A percentile compares a stretch with the other conserved stretches of the same genome.
Conservation (phyloP, 2,888 invertebrate genomes). For the Lochmaea crataegi region DNA sequence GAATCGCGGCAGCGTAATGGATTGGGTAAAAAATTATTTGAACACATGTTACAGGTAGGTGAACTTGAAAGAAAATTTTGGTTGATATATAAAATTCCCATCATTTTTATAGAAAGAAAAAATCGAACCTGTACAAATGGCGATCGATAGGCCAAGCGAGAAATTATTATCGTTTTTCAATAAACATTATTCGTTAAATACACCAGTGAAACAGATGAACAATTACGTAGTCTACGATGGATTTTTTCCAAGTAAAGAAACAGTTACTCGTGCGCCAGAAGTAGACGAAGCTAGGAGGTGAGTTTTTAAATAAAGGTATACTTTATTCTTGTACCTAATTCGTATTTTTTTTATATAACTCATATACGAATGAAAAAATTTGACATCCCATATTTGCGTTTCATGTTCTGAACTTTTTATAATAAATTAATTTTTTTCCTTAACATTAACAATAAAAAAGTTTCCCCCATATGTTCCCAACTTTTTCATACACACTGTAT, state of each 20-base stretch:
- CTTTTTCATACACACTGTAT: too few species aligned
- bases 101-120: slow-evolving; percentile 72
- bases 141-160: slow-evolving; percentile 92
- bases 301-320: neutral
- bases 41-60: slow-evolving; percentile 85
- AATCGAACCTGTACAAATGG: slow-evolving; percentile 77
- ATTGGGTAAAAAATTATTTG: slow-evolving; percentile 85
- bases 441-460: too few species aligned
- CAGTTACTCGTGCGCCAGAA: neutral
- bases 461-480: too few species aligned
- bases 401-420: too few species aligned
- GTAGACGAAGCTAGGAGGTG: slow-evolving; percentile 23
- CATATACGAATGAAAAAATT: too few species aligned
- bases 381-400: too few species aligned
- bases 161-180: slow-evolving; percentile 87
- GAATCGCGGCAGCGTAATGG: slow-evolving; percentile 88
- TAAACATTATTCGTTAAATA: slow-evolving; percentile 79
- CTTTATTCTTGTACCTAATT: too few species aligned
- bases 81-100: too few species aligned
- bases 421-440: too few species aligned
- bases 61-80: too few species aligned
- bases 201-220: slow-evolving; percentile 83
- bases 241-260: slow-evolving; percentile 70
- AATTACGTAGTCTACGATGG: slow-evolving; percentile 89
- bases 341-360: too few species aligned